These are phyloP conservation scores for Pyrrhia umbra DNA, from an alignment of 2,888 invertebrate species.

Conservation along the genomic window DNA sequence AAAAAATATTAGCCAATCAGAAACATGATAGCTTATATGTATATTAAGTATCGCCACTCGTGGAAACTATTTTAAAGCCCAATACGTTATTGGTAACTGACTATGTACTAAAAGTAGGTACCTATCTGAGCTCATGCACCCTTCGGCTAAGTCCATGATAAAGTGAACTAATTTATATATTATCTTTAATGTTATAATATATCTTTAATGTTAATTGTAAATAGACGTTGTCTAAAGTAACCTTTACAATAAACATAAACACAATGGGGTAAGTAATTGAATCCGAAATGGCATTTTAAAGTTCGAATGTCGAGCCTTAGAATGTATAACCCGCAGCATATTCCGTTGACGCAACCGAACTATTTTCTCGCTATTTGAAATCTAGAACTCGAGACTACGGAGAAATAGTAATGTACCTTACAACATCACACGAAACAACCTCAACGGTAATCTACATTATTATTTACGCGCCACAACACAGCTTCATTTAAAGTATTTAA, in stretches of 20 bases:
- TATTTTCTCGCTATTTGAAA: conserved; percentile 62
- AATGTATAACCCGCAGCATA: conserved; percentile 46
- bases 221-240: conserved; percentile 47
- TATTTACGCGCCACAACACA: conserved; percentile 48
- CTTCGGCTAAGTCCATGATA: conserved; percentile 26
- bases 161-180: conserved; percentile 14
- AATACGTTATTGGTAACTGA: too few relatives aligned
- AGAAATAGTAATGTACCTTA: conserved; percentile 60
- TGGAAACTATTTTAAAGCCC: too few relatives aligned
- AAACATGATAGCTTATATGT: too few relatives aligned
- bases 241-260: conserved; percentile 56
- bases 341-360: conserved; percentile 63
- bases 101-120: too few relatives aligned
- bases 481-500: conserved; percentile 9
- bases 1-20: too few relatives aligned
- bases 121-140: neutral
- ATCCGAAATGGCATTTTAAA: conserved; percentile 59
- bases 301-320: conserved; percentile 42
- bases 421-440: conserved; percentile 59
- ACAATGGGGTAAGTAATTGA: conserved; percentile 57
- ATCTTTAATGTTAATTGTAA: conserved; percentile 38
- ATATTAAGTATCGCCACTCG: too few relatives aligned
- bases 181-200: conserved; percentile 32
- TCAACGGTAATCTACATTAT: conserved; percentile 51
- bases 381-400: conserved; percentile 60